Percentiles rank a stretch among this genome's conserved stretches.
Conservation (phyloP, 2,113 vertebrate genomes). For the Microcebus jonahi region DNA sequence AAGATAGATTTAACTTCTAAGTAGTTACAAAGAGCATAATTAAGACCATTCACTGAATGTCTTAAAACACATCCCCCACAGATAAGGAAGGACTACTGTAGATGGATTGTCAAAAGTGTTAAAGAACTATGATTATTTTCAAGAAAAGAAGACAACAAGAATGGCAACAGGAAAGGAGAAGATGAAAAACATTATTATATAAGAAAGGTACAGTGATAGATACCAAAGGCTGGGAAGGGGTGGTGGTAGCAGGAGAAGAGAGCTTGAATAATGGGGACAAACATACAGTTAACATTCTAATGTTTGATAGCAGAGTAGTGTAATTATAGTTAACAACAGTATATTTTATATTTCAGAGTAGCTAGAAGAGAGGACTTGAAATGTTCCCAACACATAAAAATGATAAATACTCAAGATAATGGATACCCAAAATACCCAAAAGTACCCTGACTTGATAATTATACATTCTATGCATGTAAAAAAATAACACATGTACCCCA, state of each 20-base stretch:
- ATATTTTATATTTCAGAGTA: background rate
- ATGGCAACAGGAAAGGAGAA: background rate
- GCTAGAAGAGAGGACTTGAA: background rate
- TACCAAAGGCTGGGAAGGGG: background rate
- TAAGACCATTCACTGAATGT: background rate
- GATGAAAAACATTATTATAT: background rate
- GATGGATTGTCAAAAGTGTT: background rate
- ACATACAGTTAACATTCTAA: background rate
- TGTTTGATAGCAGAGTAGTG: background rate
- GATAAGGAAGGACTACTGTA: background rate
- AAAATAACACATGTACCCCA: background rate
- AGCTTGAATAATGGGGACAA: background rate
- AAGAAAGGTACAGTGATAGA: background rate
- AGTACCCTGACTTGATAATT: background rate
- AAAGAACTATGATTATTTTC: background rate
- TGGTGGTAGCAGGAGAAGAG: background rate
- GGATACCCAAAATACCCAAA: background rate
- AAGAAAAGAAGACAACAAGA: background rate
- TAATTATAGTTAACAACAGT: background rate
- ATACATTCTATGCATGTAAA: background rate
- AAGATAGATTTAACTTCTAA: background rate
- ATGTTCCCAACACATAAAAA: background rate
- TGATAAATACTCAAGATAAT: background rate
- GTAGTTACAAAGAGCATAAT: background rate
- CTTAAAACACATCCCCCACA: background rate